phyloP scores from a whole-genome alignment of 2,888 invertebrate genomes.

The Eudasyphora cyanicolor region DNA sequence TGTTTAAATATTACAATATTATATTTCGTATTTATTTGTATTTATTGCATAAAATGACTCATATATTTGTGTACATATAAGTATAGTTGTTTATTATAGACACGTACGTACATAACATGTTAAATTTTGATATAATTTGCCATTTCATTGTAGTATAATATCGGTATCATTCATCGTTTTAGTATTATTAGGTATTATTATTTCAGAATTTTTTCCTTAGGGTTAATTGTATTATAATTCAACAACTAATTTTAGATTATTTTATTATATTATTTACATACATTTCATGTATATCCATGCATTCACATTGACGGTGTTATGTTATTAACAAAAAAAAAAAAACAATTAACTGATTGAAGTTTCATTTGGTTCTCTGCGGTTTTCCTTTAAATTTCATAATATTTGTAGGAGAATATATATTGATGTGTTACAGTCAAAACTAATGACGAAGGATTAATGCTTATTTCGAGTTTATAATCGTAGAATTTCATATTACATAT shows the following conservation, averaged over 20 bases:
- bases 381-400: not conserved
- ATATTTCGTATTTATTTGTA: no score
- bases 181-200: constrained; percentile 21
- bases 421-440: not conserved
- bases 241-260: constrained; percentile 51
- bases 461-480: not conserved
- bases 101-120: constrained; percentile 22
- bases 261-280: constrained; percentile 60
- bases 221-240: constrained; percentile 40
- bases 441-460: not conserved
- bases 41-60: not conserved
- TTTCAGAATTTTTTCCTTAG: not conserved
- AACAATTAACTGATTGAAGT: not conserved
- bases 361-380: not conserved
- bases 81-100: no score
- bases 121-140: constrained; percentile 26
- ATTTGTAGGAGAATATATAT: no score
- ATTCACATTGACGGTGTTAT: constrained; percentile 4
- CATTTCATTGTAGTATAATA: constrained; percentile 12
- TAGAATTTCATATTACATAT: not conserved
- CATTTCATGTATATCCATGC: constrained; percentile 46
- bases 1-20: no score
- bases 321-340: constrained; percentile 54
- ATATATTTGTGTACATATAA: no score
- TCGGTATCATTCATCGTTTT: no score